These are phyloP conservation scores for Lampris incognitus DNA, from an alignment of 2,113 vertebrate species.

Conservation along the genomic window DNA sequence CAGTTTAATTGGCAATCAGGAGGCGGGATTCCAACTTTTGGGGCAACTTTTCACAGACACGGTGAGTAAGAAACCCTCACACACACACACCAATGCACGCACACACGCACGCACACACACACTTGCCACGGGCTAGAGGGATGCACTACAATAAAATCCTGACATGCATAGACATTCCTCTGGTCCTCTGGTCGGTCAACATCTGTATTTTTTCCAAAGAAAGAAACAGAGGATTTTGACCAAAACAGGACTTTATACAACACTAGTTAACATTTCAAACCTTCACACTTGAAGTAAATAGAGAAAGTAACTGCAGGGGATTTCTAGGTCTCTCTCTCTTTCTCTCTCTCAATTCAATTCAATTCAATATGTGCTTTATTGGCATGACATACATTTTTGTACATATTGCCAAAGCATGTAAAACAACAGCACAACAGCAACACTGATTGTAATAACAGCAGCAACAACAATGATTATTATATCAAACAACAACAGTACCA, in stretches of 20 bases:
- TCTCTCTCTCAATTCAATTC: no score
- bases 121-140: neutral
- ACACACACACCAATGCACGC: constrained; percentile 12
- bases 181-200: no score
- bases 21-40: constrained; percentile 64
- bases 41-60: neutral
- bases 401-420: no score
- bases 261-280: constrained; percentile 6
- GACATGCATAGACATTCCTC: no score
- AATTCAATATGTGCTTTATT: no score
- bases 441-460: no score
- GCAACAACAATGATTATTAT: no score
- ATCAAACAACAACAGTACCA: no score
- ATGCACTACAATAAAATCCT: no score
- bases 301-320: constrained; percentile 19
- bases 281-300: neutral
- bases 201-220: neutral
- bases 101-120: constrained; percentile 23
- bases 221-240: neutral
- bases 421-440: no score
- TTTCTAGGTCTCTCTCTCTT: no score
- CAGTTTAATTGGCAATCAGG: constrained; percentile 79
- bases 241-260: neutral
- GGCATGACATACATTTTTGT: no score
- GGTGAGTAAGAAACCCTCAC: neutral